Percentiles rank a stretch among this genome's conserved stretches.
phyloP scores from a whole-genome alignment of 2,888 invertebrate genomes.

The Coelinius sp. region DNA sequence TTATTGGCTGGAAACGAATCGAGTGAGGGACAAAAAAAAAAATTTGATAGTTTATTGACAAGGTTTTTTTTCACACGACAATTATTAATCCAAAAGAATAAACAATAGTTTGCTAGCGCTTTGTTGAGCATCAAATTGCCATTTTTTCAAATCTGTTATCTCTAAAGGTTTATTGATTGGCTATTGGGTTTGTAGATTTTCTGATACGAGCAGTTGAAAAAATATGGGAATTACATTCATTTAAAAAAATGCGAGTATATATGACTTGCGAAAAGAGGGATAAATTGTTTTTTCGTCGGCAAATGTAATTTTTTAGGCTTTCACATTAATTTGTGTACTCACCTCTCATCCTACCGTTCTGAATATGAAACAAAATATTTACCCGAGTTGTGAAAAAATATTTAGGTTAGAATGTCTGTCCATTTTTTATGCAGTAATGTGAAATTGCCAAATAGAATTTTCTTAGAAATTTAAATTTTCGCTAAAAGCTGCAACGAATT shows the following conservation, averaged over 20 bases:
- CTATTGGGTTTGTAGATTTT: background rate
- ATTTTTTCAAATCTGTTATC: background rate
- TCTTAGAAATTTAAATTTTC: background rate
- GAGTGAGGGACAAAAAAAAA: background rate
- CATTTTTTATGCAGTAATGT: background rate
- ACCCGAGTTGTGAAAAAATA: background rate
- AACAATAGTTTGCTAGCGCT: background rate
- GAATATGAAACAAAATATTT: constrained; percentile 1
- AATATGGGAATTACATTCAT: background rate
- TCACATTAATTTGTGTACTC: background rate
- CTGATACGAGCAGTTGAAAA: background rate
- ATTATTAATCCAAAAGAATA: background rate
- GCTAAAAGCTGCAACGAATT: background rate
- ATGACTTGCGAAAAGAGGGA: too few species aligned
- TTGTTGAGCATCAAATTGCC: background rate
- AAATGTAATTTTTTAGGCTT: background rate
- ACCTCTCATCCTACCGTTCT: background rate
- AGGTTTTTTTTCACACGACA: background rate
- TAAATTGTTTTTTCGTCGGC: too few species aligned
- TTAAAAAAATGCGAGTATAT: too few species aligned
- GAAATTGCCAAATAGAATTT: background rate
- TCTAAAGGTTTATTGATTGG: background rate
- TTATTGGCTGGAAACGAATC: background rate
- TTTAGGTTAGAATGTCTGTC: background rate
- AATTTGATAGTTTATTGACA: constrained; percentile 5